Evolutionary conservation across 2,113 vertebrate genomes (phyloP), one percentile per base, ranked within the genome.

Genomic region (cattle (Bos taurus)): DNA sequence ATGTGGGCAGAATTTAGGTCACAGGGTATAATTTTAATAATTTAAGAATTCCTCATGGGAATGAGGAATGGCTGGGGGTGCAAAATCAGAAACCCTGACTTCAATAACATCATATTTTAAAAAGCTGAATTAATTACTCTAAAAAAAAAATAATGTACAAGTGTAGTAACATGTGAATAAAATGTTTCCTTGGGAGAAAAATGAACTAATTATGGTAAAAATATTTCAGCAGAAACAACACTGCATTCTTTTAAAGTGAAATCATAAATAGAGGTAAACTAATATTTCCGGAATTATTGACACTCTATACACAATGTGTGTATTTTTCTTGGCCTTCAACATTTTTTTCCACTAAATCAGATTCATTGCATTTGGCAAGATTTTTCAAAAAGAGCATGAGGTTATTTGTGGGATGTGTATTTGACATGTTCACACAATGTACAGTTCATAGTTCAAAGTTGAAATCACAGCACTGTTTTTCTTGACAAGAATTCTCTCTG

Each of bases 371-470:
- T 91, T 98, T 97, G 93, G 95, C 92, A 93, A 91, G 82, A 88
- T 92, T 96, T 77, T 97, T 74, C 60, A 89, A 95, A 98, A 97
- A 96, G 92, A 97, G 36, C 94, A 96, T 19, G 43, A 93, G 91
- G 91, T 96, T 98, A 93, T 96, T 97, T 95, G 90, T 93, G 91
- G 93, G 96, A 97, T 97, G 83, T 83, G 74, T 96, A 84, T 96
- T 95, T 98, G 96, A 97, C 96, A 97, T 95, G 96, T 97, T 97
- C 96, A 98, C 97, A 91, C 91, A 97, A 93, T 97, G 95, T 97
- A 91, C 91, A 97, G 97, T 95, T 97, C 96, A 96, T 62, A 92
- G 97, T 95, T 98, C 96, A 98, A 97, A 98, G 98, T 96, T 97
- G 97, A 98, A 97, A 94, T 96, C 36, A 87, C 86, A 98, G 90